A percentile compares a stretch with the other conserved stretches of the same genome.
These are phyloP conservation scores for Therioaphis trifolii DNA, from an alignment of 2,888 invertebrate genomes.

Conservation along the genomic window DNA sequence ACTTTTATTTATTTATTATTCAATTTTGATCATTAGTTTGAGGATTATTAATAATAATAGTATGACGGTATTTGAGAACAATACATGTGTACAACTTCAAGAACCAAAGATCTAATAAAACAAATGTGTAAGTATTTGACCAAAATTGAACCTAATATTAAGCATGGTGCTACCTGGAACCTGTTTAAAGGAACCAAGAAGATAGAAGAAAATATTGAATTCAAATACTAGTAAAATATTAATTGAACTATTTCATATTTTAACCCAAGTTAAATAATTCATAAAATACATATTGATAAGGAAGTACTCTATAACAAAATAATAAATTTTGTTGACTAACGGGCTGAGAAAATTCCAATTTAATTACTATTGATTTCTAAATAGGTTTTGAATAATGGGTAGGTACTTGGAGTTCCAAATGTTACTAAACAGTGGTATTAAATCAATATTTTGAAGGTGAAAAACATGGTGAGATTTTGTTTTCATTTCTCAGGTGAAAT, in stretches of 20 bases:
- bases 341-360: not conserved
- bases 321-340: not conserved
- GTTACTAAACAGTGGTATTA: not conserved
- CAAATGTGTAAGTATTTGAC: no score
- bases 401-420: not conserved
- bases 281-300: no score
- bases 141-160: no score
- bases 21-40: no score
- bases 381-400: slow-evolving; percentile 20
- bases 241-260: not conserved
- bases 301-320: not conserved
- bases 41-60: no score
- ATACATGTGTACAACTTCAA: no score
- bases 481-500: not conserved
- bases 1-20: no score
- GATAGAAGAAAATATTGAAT: not conserved
- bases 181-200: no score
- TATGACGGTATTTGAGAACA: no score
- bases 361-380: not conserved
- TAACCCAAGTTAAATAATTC: no score
- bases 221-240: not conserved
- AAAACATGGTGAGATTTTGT: not conserved
- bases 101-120: no score
- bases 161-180: no score
- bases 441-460: slow-evolving; percentile 29